phyloP scores from a whole-genome alignment of 2,888 invertebrate genomes.

The Drosophila emarginata region DNA sequence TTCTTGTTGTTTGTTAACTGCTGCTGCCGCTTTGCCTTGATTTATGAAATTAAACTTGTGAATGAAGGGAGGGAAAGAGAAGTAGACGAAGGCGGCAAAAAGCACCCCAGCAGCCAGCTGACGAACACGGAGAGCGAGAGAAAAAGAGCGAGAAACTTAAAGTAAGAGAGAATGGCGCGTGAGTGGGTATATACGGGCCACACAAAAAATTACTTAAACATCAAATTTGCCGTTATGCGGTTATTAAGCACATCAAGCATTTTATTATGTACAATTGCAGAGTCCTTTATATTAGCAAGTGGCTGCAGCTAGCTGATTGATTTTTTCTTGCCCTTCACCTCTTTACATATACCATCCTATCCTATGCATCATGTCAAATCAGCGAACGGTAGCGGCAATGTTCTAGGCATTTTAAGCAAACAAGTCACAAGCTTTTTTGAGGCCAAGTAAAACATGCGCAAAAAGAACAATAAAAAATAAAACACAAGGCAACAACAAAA shows the following conservation, averaged over 20 bases:
- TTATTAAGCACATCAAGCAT: conserved; percentile 27
- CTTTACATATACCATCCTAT: background rate
- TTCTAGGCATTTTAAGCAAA: conserved; percentile 16
- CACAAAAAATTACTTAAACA: conserved; percentile 23
- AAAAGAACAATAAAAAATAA: conserved; percentile 16
- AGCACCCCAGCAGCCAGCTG: conserved; percentile 31
- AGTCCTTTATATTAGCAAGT: background rate
- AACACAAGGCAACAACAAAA: conserved; percentile 19
- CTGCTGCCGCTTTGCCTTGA: conserved; percentile 37
- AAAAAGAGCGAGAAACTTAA: conserved; percentile 15
- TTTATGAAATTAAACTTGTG: conserved; percentile 41
- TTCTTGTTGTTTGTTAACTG: conserved; percentile 46
- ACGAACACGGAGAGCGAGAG: conserved; percentile 33
- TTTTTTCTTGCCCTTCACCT: conserved; percentile 44
- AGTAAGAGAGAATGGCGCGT: conserved; percentile 32
- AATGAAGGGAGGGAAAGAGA: background rate
- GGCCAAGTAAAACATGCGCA: conserved; percentile 65
- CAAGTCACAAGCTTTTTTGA: conserved; percentile 53
- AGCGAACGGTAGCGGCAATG: background rate
- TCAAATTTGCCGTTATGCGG: conserved; percentile 1
- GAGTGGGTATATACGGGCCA: conserved; percentile 30
- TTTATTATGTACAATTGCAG: conserved; percentile 9
- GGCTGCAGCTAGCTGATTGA: conserved; percentile 41
- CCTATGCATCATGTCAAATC: background rate
- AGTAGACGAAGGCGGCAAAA: conserved; percentile 14